Evolutionary conservation across 2,888 invertebrate genomes (phyloP).

Genomic region (Lysandra coridon): DNA sequence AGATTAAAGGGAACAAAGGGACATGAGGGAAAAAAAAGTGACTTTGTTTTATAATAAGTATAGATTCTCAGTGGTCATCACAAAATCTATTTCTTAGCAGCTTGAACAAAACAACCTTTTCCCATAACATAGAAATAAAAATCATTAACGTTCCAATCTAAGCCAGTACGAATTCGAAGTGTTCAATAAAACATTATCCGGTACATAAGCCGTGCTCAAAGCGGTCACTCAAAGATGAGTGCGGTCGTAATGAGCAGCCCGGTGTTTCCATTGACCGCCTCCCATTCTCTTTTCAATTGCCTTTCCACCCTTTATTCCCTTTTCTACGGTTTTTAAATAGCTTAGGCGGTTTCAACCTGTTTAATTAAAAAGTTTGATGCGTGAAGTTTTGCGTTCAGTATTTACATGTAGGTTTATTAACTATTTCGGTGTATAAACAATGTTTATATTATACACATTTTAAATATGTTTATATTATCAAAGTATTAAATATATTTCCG

Average conservation of each 20-base stretch:
- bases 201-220: slow-evolving; percentile 5
- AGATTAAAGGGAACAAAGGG: no score
- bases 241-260: slow-evolving; percentile 69
- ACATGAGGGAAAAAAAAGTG: no score
- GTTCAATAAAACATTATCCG: slow-evolving; percentile 13
- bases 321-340: slow-evolving; percentile 58
- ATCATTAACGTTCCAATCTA: not conserved
- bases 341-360: slow-evolving; percentile 42
- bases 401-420: not conserved
- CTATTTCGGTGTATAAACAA: not conserved
- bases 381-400: slow-evolving; percentile 7
- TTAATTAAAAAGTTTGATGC: slow-evolving; percentile 21
- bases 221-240: slow-evolving; percentile 38
- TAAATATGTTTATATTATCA: no score
- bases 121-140: not conserved
- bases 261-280: slow-evolving; percentile 73
- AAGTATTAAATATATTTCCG: no score
- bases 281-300: slow-evolving; percentile 63
- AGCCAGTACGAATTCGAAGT: not conserved
- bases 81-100: no score
- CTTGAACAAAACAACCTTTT: not conserved
- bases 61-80: no score
- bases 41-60: no score
- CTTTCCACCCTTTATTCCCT: slow-evolving; percentile 65
- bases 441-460: not conserved